These are phyloP conservation scores for Darevskia nairensis DNA, from an alignment of 2,797 vertebrate species.

Conservation along the genomic window DNA sequence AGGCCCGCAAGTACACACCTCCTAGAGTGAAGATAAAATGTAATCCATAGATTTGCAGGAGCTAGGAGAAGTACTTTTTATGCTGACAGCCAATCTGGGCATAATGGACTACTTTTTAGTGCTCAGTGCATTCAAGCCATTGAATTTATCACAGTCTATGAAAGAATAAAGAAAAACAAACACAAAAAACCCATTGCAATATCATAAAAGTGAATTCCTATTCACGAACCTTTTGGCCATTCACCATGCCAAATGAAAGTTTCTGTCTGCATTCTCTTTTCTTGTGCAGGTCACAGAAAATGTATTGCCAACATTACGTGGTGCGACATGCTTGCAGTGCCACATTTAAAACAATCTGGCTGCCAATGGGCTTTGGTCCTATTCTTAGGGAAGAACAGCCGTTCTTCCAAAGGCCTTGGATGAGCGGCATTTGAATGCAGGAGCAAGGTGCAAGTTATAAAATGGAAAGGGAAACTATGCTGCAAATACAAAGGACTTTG, in stretches of 20 bases:
- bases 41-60: constrained; percentile 8
- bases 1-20: neutral
- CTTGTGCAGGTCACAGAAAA: constrained; percentile 51
- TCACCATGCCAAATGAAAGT: constrained; percentile 53
- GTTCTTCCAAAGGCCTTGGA: constrained; percentile 45
- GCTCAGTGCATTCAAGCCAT: neutral
- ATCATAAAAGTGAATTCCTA: constrained; percentile 20
- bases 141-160: neutral
- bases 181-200: neutral
- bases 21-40: constrained; percentile 17
- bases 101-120: neutral
- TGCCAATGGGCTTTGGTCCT: constrained; percentile 55
- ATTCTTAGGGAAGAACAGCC: neutral
- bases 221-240: constrained; percentile 9
- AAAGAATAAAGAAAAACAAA: constrained; percentile 11
- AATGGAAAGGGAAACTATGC: constrained; percentile 30
- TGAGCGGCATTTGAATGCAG: constrained; percentile 50
- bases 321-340: constrained; percentile 47
- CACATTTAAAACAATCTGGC: constrained; percentile 40
- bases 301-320: constrained; percentile 49
- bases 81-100: neutral
- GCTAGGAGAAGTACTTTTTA: neutral
- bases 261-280: constrained; percentile 25
- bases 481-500: constrained; percentile 44
- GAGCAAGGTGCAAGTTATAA: constrained; percentile 41